Evolutionary conservation across 2,888 invertebrate species (phyloP).

Genomic region (Sarcophaga subvicina): DNA sequence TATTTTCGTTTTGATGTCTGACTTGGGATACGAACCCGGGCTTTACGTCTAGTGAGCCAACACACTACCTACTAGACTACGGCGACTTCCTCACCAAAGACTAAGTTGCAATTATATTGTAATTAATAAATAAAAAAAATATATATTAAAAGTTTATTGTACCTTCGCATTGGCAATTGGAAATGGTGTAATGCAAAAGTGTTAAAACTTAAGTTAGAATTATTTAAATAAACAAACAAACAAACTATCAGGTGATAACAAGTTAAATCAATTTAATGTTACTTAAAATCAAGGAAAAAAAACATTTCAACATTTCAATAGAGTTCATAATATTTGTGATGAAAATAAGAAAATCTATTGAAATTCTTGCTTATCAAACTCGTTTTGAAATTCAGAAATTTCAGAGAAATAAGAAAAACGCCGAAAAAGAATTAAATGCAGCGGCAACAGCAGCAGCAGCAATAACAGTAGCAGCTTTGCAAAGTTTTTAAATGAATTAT

Average conservation of each 20-base stretch:
- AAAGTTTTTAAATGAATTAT: conserved; percentile 68
- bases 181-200: conserved; percentile 1
- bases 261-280: conserved; percentile 14
- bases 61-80: too few species aligned
- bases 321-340: background rate
- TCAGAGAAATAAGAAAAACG: background rate
- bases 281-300: background rate
- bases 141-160: background rate
- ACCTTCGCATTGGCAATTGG: background rate
- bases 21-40: too few species aligned
- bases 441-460: background rate
- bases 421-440: background rate
- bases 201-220: background rate
- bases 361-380: background rate
- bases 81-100: too few species aligned
- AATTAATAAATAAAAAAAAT: too few species aligned
- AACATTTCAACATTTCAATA: background rate
- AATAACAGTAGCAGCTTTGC: background rate
- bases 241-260: background rate
- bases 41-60: too few species aligned
- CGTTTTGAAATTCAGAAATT: conserved; percentile 46
- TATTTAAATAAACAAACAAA: conserved; percentile 16
- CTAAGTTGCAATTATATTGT: too few species aligned
- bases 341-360: background rate
- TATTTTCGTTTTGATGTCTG: too few species aligned